Evolutionary conservation across 2,888 invertebrate species (phyloP), one percentile per base, ranked within the genome.

Genomic region (Taenaris catops): DNA sequence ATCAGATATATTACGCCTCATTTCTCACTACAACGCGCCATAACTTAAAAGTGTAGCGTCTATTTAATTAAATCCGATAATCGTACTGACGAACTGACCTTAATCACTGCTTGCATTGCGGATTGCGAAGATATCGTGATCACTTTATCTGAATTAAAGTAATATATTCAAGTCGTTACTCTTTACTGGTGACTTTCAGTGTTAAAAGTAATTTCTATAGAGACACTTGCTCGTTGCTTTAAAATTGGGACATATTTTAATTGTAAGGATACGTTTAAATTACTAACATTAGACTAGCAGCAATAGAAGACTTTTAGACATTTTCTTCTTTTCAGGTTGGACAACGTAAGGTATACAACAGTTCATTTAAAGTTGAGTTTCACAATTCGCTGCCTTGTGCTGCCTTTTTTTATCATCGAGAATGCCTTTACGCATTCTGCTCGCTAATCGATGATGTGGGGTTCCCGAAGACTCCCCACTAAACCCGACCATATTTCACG

Each of bases 1-100:
- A 42, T 40, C 44, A 46, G 41, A 41, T 48, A 46, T 44, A 46
- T 44, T 38, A 44, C 38, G 35, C 27, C 40, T 42, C 44, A 48
- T 48, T 46, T 38, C 44, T 48, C 42, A 42, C 25, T 31, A 44
- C 42, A 36, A 36, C 42, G 39, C 41, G 28, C 46, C 38, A 46
- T 46, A 48, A 46, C 40, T 48, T 44, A 48, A 40, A 36, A 38
- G 27, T 40, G 43, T 36, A 37, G 23, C 39, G 37, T 44, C 40
- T 44, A 44, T 44, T 44, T 40, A 32, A 44, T 44, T 44, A 44
- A 40, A 35, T 44, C 44, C 40, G 44, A 39, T 39, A 47, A 44
- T 42, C 40, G 34, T 43, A 45, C 41, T 44, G 42, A 47, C 35
- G 47, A 35, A 27, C 34, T 36, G 43, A 40, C 40, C 43, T 47